phyloP scores from a whole-genome alignment of 2,797 vertebrate genomes.

The Paramormyrops hopkinsi region DNA sequence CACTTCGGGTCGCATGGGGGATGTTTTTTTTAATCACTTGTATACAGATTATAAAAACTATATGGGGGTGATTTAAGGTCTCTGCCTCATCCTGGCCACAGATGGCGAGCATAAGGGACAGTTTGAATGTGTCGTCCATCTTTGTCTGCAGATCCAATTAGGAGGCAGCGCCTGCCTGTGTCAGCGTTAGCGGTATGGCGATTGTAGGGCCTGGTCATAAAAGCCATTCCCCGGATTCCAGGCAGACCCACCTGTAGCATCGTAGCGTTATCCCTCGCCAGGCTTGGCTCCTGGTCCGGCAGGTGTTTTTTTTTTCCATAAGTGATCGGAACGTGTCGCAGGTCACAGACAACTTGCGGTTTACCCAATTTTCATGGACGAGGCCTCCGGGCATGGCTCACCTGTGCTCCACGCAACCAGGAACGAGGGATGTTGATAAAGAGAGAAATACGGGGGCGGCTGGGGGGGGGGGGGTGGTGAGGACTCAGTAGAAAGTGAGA shows the following conservation, averaged over 20 bases:
- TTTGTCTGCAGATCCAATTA: slow-evolving; percentile 2
- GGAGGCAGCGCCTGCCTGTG: neutral
- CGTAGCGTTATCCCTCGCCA: neutral
- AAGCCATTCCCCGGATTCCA: neutral
- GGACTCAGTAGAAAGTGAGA: neutral
- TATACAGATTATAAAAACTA: slow-evolving; percentile 2
- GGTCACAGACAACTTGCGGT: neutral
- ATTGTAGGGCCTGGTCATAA: neutral
- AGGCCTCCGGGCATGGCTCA: neutral
- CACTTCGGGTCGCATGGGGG: neutral
- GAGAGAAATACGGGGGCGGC: slow-evolving; percentile 32
- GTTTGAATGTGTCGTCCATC: neutral
- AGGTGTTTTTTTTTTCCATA: neutral
- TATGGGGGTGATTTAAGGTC: neutral
- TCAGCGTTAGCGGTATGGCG: neutral
- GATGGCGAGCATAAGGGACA: neutral
- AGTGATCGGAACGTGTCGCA: neutral
- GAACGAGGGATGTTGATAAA: slow-evolving; percentile 26
- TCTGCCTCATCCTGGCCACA: neutral
- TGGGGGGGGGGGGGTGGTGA: neutral
- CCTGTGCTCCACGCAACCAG: neutral
- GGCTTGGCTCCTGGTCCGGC: neutral
- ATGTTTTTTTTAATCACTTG: slow-evolving; percentile 15
- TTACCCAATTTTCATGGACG: neutral
- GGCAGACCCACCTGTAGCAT: neutral